Conservation (phyloP, 2,888 invertebrate genomes). For the Oasisia sp. region DNA sequence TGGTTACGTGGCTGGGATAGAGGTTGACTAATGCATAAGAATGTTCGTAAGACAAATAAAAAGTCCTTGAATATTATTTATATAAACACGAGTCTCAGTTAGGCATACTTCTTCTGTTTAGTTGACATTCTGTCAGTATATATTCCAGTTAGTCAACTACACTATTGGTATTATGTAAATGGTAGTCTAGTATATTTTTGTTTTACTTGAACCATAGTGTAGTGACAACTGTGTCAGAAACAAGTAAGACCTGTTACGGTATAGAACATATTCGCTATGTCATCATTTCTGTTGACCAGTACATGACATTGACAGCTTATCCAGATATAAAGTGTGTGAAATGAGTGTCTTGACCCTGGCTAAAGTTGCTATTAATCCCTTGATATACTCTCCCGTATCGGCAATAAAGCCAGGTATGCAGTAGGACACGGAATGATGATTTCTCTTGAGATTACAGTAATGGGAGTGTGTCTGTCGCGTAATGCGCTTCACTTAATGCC, state of each 20-base stretch:
- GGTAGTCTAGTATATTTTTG: background rate
- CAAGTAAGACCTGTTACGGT: background rate
- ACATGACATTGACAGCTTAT: background rate
- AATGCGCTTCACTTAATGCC: too few species aligned
- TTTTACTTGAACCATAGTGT: background rate
- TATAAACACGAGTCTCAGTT: too few species aligned
- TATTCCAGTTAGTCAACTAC: background rate
- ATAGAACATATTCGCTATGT: background rate
- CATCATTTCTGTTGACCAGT: background rate
- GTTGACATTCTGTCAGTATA: background rate
- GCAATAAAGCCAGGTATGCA: too few species aligned
- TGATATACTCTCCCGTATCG: background rate
- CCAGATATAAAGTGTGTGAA: background rate
- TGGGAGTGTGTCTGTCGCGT: too few species aligned
- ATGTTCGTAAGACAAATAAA: background rate
- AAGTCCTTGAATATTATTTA: too few species aligned
- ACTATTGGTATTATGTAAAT: background rate
- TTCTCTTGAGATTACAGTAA: too few species aligned
- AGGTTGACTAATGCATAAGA: background rate
- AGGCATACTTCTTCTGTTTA: background rate
- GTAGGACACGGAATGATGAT: too few species aligned
- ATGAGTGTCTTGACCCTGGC: background rate
- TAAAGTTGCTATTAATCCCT: background rate
- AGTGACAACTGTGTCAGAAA: background rate
- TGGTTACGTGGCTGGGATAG: background rate